Conservation (phyloP, 1,140 invertebrate genomes). For the Ceratitis capitata region DNA sequence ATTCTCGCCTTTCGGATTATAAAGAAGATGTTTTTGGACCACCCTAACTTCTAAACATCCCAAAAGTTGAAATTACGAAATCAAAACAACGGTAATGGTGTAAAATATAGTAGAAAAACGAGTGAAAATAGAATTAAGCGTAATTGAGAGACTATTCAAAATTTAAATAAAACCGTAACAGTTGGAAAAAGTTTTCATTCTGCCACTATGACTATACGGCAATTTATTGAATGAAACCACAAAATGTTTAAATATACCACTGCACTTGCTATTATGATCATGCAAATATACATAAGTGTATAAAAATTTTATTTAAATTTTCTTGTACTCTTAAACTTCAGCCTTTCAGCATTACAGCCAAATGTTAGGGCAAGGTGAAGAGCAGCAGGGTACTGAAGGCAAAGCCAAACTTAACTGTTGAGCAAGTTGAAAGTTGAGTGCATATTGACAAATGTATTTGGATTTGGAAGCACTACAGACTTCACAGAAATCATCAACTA, state of each 20-base stretch:
- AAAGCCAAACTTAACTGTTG: too few species aligned
- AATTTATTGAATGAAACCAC: not conserved
- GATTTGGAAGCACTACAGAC: too few species aligned
- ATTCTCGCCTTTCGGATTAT: not conserved
- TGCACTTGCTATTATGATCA: not conserved
- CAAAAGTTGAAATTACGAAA: not conserved
- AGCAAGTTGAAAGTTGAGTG: too few species aligned
- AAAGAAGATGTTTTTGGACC: too few species aligned
- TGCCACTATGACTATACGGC: not conserved
- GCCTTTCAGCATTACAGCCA: too few species aligned
- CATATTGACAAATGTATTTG: too few species aligned
- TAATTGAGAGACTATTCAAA: slow-evolving; percentile 12
- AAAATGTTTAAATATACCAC: slow-evolving; percentile 1
- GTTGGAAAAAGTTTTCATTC: slow-evolving; percentile 5
- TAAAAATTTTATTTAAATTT: not conserved
- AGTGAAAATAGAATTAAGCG: not conserved
- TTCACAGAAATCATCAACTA: too few species aligned
- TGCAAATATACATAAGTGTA: not conserved
- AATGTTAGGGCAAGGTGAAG: too few species aligned
- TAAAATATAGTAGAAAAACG: not conserved
- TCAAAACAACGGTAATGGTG: not conserved
- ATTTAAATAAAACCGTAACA: slow-evolving; percentile 8
- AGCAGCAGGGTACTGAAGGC: too few species aligned
- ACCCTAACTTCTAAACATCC: not conserved
- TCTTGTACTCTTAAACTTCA: too few species aligned